Base-by-base conservation (phyloP, 2,113 vertebrate genomes). In the Protobothrops mucrosquamatus region DNA sequence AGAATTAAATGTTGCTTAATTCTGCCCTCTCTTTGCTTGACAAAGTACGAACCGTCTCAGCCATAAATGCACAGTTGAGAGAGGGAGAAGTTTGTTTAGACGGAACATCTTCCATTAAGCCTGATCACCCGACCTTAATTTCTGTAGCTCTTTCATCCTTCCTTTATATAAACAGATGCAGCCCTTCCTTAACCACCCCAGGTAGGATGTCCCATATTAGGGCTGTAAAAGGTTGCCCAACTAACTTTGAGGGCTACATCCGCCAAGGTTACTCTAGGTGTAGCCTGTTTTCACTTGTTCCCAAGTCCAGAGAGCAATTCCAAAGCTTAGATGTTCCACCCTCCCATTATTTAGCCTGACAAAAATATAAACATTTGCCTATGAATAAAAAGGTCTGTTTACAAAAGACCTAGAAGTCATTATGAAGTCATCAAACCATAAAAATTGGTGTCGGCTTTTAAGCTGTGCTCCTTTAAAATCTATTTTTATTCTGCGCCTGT, bases 11-110 rank as follows among this genome's bases (percentile, higher is more conserved):
- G 93, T 85, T 39, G 0, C 89, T 94, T 51, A 56, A 95, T 88
- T 94, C 92, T 56, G 86, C 87, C 95, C 94, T 94, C 92, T 95
- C 61, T 52, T 8, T 15, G 0, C 93, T 43, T 94, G 94, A 95
- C 93, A 96, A 1, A 93, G 59, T 24, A 26, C 4, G 22, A 6
- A 69, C 59, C 1, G 4, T 88, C 48, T 0, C 0, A 69, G 64
- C 74, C 51, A 88, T 24, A 91, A 89, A 92, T 6, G 0, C 0
- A 34, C 0, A 0, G 48, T 51, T 64, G 59, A 29, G 46, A 11
- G 46, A 29, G 43, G 46, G 59, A 29, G 46, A 10, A 8, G 59
- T 29, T 43, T 88, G 26, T 14, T 43, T 39, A 46, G 85, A 0
- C 29, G 15, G 89, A 56, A 85, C 0, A 0, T 52, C 0, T 0